Evolutionary conservation across 2,888 invertebrate genomes (phyloP).

Genomic region (Carterocephalus palaemon): DNA sequence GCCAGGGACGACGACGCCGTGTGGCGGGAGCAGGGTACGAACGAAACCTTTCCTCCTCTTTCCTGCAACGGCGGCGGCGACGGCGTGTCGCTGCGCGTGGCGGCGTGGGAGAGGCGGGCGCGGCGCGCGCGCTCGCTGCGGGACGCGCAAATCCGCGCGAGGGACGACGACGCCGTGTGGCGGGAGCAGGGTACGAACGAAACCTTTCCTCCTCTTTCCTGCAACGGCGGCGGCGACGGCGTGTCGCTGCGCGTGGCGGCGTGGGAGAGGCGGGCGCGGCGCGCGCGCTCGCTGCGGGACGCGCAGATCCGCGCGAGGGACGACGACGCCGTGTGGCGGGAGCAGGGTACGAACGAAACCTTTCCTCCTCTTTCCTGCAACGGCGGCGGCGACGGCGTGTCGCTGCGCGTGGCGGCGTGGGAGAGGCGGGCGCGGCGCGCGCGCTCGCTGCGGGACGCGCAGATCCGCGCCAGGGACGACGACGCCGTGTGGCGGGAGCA

Average conservation of each 20-base stretch:
- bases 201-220: no score
- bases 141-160: slow-evolving; percentile 80
- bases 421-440: slow-evolving; percentile 81
- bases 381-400: slow-evolving; percentile 66
- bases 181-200: slow-evolving; percentile 84
- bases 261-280: slow-evolving; percentile 82
- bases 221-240: slow-evolving; percentile 47
- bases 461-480: slow-evolving; percentile 78
- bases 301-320: slow-evolving; percentile 80
- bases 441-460: slow-evolving; percentile 72
- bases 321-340: slow-evolving; percentile 81
- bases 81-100: slow-evolving; percentile 80
- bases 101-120: slow-evolving; percentile 83
- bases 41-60: no score
- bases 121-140: slow-evolving; percentile 69
- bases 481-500: slow-evolving; percentile 83
- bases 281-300: slow-evolving; percentile 71
- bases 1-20: slow-evolving; percentile 79
- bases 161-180: slow-evolving; percentile 81
- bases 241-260: slow-evolving; percentile 82
- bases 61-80: slow-evolving; percentile 44
- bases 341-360: no score
- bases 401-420: slow-evolving; percentile 82
- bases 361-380: slow-evolving; percentile 36
- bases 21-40: slow-evolving; percentile 85